Evolutionary conservation across 2,797 vertebrate genomes (phyloP).

Genomic region (Macrochelys suwanniensis): DNA sequence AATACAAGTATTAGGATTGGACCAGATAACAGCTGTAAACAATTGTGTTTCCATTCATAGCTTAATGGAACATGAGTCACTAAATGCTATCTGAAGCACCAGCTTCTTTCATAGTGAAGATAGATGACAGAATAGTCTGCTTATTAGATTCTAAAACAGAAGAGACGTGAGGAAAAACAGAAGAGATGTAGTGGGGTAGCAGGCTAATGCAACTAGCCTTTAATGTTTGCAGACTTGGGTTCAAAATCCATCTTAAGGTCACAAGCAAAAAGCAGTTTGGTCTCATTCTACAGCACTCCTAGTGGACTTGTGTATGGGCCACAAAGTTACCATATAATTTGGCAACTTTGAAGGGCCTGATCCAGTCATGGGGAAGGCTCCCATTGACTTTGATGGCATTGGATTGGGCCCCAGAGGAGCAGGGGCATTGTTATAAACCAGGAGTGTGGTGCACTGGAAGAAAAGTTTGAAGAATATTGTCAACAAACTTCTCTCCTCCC

Average conservation of each 20-base stretch:
- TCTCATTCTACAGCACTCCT: background rate
- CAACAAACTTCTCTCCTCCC: background rate
- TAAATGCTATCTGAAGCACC: background rate
- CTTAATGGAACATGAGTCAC: slow-evolving; percentile 60
- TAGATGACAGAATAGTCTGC: slow-evolving; percentile 23
- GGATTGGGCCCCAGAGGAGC: background rate
- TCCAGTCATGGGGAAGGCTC: background rate
- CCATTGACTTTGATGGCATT: background rate
- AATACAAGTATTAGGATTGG: slow-evolving; percentile 20
- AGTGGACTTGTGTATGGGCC: background rate
- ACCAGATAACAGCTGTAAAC: slow-evolving; percentile 59
- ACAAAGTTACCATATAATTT: background rate
- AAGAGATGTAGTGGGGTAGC: background rate
- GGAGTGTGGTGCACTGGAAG: background rate
- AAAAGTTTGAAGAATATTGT: background rate
- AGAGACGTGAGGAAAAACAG: background rate
- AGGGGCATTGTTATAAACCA: background rate
- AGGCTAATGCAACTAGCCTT: slow-evolving; percentile 19
- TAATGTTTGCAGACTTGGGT: background rate
- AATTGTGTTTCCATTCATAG: slow-evolving; percentile 25
- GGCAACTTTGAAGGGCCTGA: background rate
- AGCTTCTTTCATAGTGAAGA: background rate
- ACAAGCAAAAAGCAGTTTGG: background rate
- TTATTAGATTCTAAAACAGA: slow-evolving; percentile 13
- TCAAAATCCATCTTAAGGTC: background rate